Conservation (phyloP, 2,888 invertebrate genomes). For the Drosophila robusta region DNA sequence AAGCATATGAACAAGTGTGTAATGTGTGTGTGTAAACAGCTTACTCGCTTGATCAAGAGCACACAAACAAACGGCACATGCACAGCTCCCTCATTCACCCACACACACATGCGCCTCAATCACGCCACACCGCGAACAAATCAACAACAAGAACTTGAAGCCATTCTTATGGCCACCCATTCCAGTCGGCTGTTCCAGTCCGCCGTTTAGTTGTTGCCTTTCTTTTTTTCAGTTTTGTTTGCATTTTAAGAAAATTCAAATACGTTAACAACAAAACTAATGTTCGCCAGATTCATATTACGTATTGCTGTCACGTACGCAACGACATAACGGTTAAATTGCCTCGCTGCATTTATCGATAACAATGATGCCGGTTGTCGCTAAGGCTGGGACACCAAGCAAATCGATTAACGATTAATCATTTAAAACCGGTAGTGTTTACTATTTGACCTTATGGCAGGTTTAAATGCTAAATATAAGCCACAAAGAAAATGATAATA, state of each 20-base stretch:
- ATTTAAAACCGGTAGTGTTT: constrained; percentile 55
- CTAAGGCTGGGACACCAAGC: too few relatives aligned
- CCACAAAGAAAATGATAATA: constrained; percentile 11
- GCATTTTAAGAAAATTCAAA: too few relatives aligned
- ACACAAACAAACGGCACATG: constrained; percentile 26
- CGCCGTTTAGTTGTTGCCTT: constrained; percentile 26
- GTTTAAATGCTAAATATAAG: constrained; percentile 48
- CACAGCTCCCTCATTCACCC: neutral
- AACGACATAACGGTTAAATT: constrained; percentile 24
- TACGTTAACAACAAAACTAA: too few relatives aligned
- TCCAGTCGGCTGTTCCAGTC: neutral
- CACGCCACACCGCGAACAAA: constrained; percentile 22
- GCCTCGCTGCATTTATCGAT: constrained; percentile 36
- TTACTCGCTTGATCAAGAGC: constrained; percentile 63
- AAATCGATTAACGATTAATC: constrained; percentile 7
- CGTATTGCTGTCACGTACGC: constrained; percentile 38
- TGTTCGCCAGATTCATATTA: constrained; percentile 2
- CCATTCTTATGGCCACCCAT: constrained; percentile 49
- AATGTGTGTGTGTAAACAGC: constrained; percentile 31
- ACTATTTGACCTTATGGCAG: constrained; percentile 65
- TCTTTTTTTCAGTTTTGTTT: constrained; percentile 17
- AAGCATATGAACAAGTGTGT: constrained; percentile 20
- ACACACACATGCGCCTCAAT: constrained; percentile 19
- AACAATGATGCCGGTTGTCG: constrained; percentile 5
- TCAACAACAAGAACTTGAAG: constrained; percentile 37